Evolutionary conservation across 1,140 invertebrate genomes (phyloP).

Genomic region (Hylaeus volcanicus): DNA sequence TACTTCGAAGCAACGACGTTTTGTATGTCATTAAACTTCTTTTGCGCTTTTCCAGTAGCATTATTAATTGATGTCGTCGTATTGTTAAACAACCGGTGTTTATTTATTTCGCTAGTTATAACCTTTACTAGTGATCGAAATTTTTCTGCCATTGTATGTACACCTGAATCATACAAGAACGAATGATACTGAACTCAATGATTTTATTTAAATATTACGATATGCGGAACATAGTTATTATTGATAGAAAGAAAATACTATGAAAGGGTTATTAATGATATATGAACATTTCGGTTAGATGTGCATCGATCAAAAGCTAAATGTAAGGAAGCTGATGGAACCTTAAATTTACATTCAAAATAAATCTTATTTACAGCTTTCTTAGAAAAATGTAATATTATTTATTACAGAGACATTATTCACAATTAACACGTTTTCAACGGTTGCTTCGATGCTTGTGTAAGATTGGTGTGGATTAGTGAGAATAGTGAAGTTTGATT

Average conservation of each 20-base stretch:
- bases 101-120: conserved; percentile 62
- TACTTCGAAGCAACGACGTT: conserved; percentile 68
- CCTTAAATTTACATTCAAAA: no score
- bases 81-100: conserved; percentile 62
- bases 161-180: neutral
- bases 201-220: neutral
- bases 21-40: conserved; percentile 65
- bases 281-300: neutral
- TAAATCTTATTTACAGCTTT: neutral
- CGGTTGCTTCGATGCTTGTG: no score
- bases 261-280: neutral
- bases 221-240: neutral
- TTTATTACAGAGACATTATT: neutral
- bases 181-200: neutral
- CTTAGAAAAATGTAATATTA: neutral
- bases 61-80: conserved; percentile 62
- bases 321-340: neutral
- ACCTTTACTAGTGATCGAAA: conserved; percentile 64
- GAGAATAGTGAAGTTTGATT: no score
- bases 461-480: no score
- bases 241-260: neutral
- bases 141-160: conserved; percentile 59
- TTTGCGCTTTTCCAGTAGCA: conserved; percentile 65
- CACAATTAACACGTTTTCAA: conserved; percentile 6
- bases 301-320: neutral